Evolutionary conservation across 2,888 invertebrate species (phyloP).

Genomic region (Drosophila neonasuta): DNA sequence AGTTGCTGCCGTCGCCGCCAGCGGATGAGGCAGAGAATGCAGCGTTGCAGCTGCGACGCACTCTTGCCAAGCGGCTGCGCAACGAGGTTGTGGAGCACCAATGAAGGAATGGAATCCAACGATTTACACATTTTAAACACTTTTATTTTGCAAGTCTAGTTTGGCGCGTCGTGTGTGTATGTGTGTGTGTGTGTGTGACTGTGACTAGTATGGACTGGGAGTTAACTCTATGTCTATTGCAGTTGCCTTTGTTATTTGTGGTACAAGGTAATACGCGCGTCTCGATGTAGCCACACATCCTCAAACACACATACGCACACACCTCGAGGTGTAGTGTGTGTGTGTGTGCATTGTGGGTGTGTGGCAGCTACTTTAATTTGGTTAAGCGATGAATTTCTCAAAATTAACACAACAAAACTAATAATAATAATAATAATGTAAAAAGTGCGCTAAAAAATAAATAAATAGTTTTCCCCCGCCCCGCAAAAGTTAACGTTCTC

Average conservation of each 20-base stretch:
- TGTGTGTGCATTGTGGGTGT: conserved; percentile 22
- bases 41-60: conserved; percentile 89
- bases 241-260: conserved; percentile 26
- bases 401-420: conserved; percentile 51
- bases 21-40: conserved; percentile 79
- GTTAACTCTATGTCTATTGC: not conserved
- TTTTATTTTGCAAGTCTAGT: not conserved
- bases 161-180: conserved; percentile 30
- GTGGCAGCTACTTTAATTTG: conserved; percentile 35
- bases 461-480: conserved; percentile 22
- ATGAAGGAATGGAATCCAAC: conserved; percentile 9
- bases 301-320: conserved; percentile 8
- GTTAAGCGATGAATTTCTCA: conserved; percentile 34
- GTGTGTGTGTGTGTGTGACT: conserved; percentile 17
- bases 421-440: conserved; percentile 8
- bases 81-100: conserved; percentile 89
- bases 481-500: conserved; percentile 4
- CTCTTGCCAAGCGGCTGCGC: conserved; percentile 92
- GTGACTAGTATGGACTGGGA: conserved; percentile 52
- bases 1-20: conserved; percentile 34
- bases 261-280: conserved; percentile 53
- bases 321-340: not conserved
- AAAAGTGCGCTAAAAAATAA: conserved; percentile 31
- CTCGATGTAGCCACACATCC: conserved; percentile 19
- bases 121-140: not conserved